These are phyloP conservation scores for Gonocerus acuteangulatus DNA, from an alignment of 2,888 invertebrate genomes.

Conservation along the genomic window DNA sequence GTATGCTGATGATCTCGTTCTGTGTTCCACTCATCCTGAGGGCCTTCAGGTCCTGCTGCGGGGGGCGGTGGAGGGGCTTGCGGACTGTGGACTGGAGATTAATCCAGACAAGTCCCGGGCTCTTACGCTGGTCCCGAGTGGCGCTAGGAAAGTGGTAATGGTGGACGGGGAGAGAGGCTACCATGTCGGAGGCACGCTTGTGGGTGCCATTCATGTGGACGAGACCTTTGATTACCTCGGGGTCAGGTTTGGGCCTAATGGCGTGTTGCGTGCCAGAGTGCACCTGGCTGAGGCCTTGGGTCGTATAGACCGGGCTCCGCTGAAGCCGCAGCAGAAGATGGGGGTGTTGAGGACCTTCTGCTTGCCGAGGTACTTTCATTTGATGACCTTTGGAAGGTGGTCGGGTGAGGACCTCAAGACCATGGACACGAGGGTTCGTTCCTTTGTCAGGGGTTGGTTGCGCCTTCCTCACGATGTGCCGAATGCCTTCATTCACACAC, in stretches of 20 bases:
- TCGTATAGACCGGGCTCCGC: conserved; percentile 40
- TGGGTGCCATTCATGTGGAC: neutral
- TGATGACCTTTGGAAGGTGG: conserved; percentile 40
- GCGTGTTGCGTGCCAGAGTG: conserved; percentile 25
- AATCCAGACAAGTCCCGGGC: neutral
- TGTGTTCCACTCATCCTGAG: neutral
- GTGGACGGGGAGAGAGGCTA: neutral
- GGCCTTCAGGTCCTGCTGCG: neutral
- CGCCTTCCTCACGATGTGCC: conserved; percentile 41
- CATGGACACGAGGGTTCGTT: conserved; percentile 41
- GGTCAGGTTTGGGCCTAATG: conserved; percentile 40
- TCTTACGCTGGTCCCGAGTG: neutral
- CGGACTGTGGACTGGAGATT: neutral
- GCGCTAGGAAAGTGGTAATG: neutral
- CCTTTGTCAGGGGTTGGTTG: conserved; percentile 39
- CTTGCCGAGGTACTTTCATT: conserved; percentile 42
- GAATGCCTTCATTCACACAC: conserved; percentile 40
- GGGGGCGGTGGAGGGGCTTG: neutral
- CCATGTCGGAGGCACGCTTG: neutral
- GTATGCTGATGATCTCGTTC: conserved; percentile 38
- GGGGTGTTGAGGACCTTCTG: conserved; percentile 42
- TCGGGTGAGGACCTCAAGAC: conserved; percentile 36
- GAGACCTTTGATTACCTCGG: conserved; percentile 40
- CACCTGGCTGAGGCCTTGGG: conserved; percentile 29
- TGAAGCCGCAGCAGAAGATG: conserved; percentile 44